A percentile compares a stretch with the other conserved stretches of the same genome.
Evolutionary conservation across 2,888 invertebrate genomes (phyloP).

Genomic region (Miltochrista miniata): DNA sequence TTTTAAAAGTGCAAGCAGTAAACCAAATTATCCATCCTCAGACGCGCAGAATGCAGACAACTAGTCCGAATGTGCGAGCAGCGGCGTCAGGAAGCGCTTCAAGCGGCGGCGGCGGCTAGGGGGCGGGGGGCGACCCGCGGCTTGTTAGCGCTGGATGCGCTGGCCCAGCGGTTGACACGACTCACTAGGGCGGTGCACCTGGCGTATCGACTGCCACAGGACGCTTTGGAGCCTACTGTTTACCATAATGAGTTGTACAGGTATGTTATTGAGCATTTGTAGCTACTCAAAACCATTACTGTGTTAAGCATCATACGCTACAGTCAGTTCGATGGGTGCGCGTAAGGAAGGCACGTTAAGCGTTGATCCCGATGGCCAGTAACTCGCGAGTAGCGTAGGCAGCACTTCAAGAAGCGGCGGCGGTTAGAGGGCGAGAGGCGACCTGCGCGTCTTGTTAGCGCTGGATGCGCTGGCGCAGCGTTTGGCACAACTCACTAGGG

Average conservation of each 20-base stretch:
- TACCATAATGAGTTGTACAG: constrained; percentile 86
- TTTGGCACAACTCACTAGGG: constrained; percentile 86
- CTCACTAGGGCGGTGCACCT: constrained; percentile 84
- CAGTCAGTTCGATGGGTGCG: no score
- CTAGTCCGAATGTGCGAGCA: constrained; percentile 92
- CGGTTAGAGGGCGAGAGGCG: constrained; percentile 79
- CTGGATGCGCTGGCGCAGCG: constrained; percentile 65
- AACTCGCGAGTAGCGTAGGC: constrained; percentile 91
- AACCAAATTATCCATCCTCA: constrained; percentile 34
- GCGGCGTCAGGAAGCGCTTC: constrained; percentile 84
- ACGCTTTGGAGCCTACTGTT: constrained; percentile 90
- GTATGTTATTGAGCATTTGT: background rate
- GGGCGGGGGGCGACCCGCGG: constrained; percentile 84
- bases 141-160: constrained; percentile 66
- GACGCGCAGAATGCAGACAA: constrained; percentile 91
- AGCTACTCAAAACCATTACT: no score
- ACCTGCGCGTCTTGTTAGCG: constrained; percentile 84
- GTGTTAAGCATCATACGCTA: no score
- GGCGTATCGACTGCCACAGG: constrained; percentile 90
- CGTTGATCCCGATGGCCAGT: no score
- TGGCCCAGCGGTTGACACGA: constrained; percentile 83
- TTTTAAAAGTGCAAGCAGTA: no score
- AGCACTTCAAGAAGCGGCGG: constrained; percentile 52
- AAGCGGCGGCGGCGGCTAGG: constrained; percentile 61
- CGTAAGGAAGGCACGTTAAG: no score